Evolutionary conservation across 2,797 vertebrate species (phyloP).

Genomic region (Gorsachius magnificus): DNA sequence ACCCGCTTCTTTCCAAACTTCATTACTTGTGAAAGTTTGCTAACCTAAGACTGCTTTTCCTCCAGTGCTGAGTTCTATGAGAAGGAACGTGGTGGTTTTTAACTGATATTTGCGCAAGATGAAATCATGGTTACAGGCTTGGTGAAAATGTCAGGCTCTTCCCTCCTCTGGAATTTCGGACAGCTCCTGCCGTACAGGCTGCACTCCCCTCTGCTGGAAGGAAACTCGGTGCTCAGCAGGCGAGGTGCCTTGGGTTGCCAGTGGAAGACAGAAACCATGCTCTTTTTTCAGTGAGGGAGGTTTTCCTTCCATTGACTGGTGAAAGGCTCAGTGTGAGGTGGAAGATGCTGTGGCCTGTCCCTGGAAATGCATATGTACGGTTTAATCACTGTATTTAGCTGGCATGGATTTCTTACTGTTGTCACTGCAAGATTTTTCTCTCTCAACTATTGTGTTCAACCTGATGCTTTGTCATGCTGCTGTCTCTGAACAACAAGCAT

Average conservation of each 20-base stretch:
- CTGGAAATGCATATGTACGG: rapidly evolving
- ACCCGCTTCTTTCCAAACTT: neutral
- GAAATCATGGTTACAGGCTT: neutral
- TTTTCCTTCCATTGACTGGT: neutral
- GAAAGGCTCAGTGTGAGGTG: neutral
- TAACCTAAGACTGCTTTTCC: neutral
- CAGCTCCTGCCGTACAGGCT: slow-evolving; percentile 4
- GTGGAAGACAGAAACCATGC: neutral
- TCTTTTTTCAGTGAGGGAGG: neutral
- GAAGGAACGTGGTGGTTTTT: neutral
- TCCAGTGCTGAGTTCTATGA: neutral
- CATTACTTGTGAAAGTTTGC: neutral
- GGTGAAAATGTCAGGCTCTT: neutral
- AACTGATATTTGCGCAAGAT: neutral
- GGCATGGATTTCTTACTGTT: neutral
- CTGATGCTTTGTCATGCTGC: slow-evolving; percentile 21
- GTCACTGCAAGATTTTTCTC: neutral
- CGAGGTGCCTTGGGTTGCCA: neutral
- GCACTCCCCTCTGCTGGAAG: slow-evolving; percentile 60
- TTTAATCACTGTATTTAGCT: neutral
- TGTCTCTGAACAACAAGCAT: neutral
- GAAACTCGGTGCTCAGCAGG: neutral
- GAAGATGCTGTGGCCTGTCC: neutral
- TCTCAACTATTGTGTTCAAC: neutral
- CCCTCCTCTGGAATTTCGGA: neutral